phyloP scores from a whole-genome alignment of 2,888 invertebrate genomes.

The Dysmachus trigonus region DNA sequence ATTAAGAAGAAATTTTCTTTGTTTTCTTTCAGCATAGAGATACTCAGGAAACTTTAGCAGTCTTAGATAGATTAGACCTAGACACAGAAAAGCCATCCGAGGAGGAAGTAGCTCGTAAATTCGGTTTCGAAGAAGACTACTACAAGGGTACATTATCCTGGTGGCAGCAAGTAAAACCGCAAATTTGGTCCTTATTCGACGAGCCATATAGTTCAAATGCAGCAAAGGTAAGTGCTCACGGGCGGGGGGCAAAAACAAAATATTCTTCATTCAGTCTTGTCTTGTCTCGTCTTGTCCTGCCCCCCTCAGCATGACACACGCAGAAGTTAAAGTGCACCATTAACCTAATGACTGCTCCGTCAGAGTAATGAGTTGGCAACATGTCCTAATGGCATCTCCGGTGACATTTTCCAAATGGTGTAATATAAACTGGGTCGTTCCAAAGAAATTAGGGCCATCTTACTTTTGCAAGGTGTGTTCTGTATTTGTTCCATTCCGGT shows the following conservation, averaged over 20 bases:
- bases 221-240: constrained; percentile 80
- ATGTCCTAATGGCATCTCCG: constrained; percentile 28
- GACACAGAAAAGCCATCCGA: constrained; percentile 98
- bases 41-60: constrained; percentile 98
- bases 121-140: constrained; percentile 95
- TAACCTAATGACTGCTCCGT: constrained; percentile 26
- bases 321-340: constrained; percentile 15
- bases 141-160: constrained; percentile 88
- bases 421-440: constrained; percentile 12
- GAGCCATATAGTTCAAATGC: constrained; percentile 98
- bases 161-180: constrained; percentile 98
- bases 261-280: no score
- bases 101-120: constrained; percentile 96
- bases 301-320: background rate
- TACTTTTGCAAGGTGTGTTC: background rate
- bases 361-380: constrained; percentile 32
- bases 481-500: background rate
- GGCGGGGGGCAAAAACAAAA: background rate
- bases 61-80: constrained; percentile 94
- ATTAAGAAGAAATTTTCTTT: constrained; percentile 1
- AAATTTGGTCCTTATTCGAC: constrained; percentile 98
- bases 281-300: background rate
- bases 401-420: background rate
- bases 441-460: constrained; percentile 8
- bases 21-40: constrained; percentile 81